Percentiles rank a stretch among this genome's conserved stretches.
Conservation (phyloP, 2,888 invertebrate genomes). For the Cephus nigrinus region DNA sequence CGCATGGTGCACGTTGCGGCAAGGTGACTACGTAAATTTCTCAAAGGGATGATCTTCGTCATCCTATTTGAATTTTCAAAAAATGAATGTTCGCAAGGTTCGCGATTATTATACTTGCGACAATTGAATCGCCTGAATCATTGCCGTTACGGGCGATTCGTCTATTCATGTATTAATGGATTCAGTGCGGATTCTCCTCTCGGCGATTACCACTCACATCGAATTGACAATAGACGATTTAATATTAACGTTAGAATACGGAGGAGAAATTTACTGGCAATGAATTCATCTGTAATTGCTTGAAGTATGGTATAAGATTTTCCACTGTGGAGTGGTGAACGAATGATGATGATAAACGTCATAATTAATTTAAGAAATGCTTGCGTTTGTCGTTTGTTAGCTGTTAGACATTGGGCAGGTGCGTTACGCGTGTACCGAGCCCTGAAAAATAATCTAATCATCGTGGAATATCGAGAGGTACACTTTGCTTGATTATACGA, state of each 20-base stretch:
- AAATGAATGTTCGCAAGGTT: neutral
- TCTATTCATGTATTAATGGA: neutral
- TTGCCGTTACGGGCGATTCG: neutral
- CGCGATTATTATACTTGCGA: neutral
- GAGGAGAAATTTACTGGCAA: neutral
- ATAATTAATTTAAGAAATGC: neutral
- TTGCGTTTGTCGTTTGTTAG: neutral
- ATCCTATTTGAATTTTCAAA: neutral
- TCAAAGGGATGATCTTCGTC: neutral
- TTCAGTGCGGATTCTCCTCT: neutral
- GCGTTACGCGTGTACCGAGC: neutral
- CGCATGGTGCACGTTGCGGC: neutral
- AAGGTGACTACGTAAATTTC: neutral
- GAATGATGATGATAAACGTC: neutral
- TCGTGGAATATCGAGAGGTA: neutral
- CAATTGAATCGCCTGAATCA: no score
- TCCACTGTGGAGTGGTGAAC: neutral
- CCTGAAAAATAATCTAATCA: neutral
- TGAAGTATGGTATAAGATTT: neutral
- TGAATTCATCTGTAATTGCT: neutral
- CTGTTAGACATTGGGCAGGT: neutral
- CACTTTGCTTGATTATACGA: neutral
- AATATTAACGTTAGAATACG: neutral
- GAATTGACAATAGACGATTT: constrained; percentile 3
- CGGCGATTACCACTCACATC: neutral